phyloP scores from a whole-genome alignment of 2,888 invertebrate species.

The Rhogogaster chlorosoma region DNA sequence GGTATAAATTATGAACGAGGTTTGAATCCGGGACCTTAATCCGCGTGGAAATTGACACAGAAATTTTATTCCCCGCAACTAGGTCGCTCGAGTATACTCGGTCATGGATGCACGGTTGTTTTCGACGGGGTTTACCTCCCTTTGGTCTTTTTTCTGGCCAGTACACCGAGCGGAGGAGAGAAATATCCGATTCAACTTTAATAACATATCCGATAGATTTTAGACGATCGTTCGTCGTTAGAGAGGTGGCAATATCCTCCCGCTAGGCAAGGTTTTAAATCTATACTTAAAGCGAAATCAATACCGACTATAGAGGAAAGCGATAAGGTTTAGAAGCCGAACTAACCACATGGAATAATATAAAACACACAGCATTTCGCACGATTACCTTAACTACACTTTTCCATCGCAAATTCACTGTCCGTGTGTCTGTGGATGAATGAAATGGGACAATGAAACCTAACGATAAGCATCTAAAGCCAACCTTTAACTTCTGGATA shows the following conservation, averaged over 20 bases:
- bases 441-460: neutral
- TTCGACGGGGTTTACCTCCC: neutral
- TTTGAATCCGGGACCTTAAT: neutral
- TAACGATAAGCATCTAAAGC: slow-evolving; percentile 7
- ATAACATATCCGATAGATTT: slow-evolving; percentile 13
- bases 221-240: slow-evolving; percentile 7
- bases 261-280: neutral
- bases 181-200: neutral
- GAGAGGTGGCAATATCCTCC: neutral
- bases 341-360: slow-evolving; percentile 34
- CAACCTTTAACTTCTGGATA: slow-evolving; percentile 69
- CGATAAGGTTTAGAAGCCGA: slow-evolving; percentile 35
- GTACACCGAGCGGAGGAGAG: neutral
- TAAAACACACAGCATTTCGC: slow-evolving; percentile 9
- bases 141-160: neutral
- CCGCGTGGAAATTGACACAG: neutral
- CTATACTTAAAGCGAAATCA: slow-evolving; percentile 36
- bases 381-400: slow-evolving; percentile 28
- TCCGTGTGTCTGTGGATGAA: neutral
- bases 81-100: neutral
- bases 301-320: neutral
- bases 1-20: neutral
- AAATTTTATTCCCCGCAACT: neutral
- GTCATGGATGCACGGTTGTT: neutral
- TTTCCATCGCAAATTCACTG: neutral